Evolutionary conservation across 64 coral and sea anemone genomes (phyloP), one percentile per base, ranked within the genome.

Genomic region (Anthopleura sola): DNA sequence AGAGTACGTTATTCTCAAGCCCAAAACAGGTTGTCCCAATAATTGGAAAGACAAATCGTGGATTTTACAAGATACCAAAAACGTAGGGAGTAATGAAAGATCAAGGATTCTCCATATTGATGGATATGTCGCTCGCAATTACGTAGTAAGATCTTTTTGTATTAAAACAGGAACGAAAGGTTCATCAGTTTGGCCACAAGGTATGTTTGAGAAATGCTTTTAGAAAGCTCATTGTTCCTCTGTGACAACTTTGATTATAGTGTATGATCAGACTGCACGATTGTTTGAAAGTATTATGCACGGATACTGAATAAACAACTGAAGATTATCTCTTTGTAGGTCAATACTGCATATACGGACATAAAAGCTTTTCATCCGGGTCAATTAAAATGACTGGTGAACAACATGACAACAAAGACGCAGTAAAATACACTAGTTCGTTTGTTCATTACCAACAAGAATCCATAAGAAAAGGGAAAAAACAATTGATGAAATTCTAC

Each of bases 41-140:
- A 26, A 44, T 12, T 91, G 75, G 71, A 37, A 44, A 15, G 40
- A 24, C 6, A 79, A 21, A 20, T 84, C 84, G 0, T 91, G 71
- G 71, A 68, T 84, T 40, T 91, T 68, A 33, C 89, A 91, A 55
- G 89, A 91, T 56, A 91, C 89, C 5, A 75, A 80, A 55, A 75
- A 81, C 40, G 5, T 0, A 1, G 21, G 3, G 3, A 64, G 46
- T 28, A 91, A 86, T 55, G 16, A 44, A 3, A 36, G 60, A 81
- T 91, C 89, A 1, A 1, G 6, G 26, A 86, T 37, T 16, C 47
- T 91, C 31, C 83, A 90, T 39, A 80, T 90, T 68, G 74, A 90
- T 26, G 68, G 82, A 1, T 37, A 36, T 9, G 83, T 90, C 16
- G 0, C 21, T 39, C 24, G 32, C 20, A 54, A 29, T 39, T 14